Evolutionary conservation across 2,888 invertebrate genomes (phyloP), one percentile per base, ranked within the genome.

Genomic region (Muschampia plurimacula): DNA sequence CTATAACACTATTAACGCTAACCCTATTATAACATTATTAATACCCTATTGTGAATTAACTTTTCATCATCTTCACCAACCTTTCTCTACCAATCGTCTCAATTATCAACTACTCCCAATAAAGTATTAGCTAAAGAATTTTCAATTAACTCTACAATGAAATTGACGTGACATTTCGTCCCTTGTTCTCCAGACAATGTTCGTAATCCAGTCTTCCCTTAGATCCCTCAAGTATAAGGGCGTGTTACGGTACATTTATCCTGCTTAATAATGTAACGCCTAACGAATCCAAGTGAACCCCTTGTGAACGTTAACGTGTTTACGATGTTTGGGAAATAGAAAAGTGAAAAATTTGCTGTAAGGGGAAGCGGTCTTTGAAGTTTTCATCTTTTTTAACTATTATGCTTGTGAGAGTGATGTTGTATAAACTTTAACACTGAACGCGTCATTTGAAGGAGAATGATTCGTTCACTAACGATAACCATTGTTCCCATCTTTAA

Each of bases 311-410:
- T 64, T 71, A 66, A 71, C 70, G 70, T 13, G 70, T 65, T 71
- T 66, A 66, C 57, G 57, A 74, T 73, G 74, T 76, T 76, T 76
- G 52, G 67, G 64, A 68, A 57, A 73, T 74, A 63, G 55, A 70
- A 67, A 74, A 57, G 32, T 69, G 60, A 60, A 7, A 32, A 59
- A 60, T 62, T 36, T 62, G 62, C 39, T 13, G 13, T 13, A 12
- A 32, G n/a, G 62, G 39, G 39, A 32, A n/a, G n/a, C 7, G n/a
- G 52, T 59, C 59, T 59, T 22, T 60, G 13, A 36, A 39, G 62
- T 15, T 62, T 39, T 59, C 5, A 22, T 22, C 10, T 22, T 52
- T 52, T 55, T 55, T 22, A 2, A 9, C 55, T 55, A 49, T 49
- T n/a, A 13, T 44, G 10, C 44, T 44, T 44, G 1, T 41, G 41